Base-by-base conservation (phyloP, 2,797 vertebrate genomes). In the Tokudaia tokunoshimensis region DNA sequence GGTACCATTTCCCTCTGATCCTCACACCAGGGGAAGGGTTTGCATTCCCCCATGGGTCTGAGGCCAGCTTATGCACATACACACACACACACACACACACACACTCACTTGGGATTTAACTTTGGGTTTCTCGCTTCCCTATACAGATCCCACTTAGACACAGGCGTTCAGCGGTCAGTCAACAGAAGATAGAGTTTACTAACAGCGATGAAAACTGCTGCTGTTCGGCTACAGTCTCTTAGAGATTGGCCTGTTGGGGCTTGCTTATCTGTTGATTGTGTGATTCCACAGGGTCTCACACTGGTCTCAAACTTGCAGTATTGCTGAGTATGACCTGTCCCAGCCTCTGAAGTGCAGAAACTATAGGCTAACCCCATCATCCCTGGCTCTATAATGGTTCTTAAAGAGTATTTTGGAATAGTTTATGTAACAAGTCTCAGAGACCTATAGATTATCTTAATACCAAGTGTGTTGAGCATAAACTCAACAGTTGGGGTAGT, bases 391-490 rank as follows among this genome's bases (percentile, higher is more conserved):
- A 87, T 11, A 76, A 19, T 61, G 34, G 34, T 19, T 55, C 89
- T 94, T 90, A 84, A 75, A 67, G 34, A 84, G 22, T 78, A 31
- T 75, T 70, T 86, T 84, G 9, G 63, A 88, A 91, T 34, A 80
- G 6, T 31, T 59, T 55, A 15, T 91, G 31, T 34, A 90, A 78
- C 24, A 89, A 88, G 50, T 44, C 72, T 44, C 19, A 29, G 63
- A 81, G 14, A 89, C 20, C 57, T 91, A 67, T 72, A 70, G 1
- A 17, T 76, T 93, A n/a, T 81, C 59, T 24, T 87, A 84, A 34
- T 57, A 3, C 20, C 59, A 65, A 87, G 13, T 81, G 14, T 67
- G n/a, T 52, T 67, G 15, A 41, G 3, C 65, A 52, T 72, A 15
- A 55, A 72, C 24, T 83, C 59, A 86, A 6, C 89, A 89, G 24